Base-by-base conservation (phyloP, 2,888 invertebrate genomes). In the Patella caerulea region DNA sequence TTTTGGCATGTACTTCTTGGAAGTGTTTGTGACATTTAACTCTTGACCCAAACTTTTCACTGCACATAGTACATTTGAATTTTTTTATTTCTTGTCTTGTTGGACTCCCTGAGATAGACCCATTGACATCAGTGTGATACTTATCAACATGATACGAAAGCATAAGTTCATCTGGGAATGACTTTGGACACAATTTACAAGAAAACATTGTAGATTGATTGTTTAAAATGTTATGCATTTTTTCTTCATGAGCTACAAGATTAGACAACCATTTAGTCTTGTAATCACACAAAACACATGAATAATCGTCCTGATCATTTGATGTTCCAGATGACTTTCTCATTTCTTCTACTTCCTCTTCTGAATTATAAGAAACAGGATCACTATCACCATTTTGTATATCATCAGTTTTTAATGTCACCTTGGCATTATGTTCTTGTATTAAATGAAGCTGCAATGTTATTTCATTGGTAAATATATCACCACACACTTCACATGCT, bases 231-330 rank as follows among this genome's bases (percentile, higher is more conserved):
- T 86, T 85, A 78, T 89, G 89, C 59, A 86, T 84, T 70, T 96
- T 96, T 86, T 96, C 94, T 91, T 98, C 97, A 92, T 98, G 98
- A 74, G 97, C 96, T 92, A 96, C 97, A 85, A 98, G 93, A 88
- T 97, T 96, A 76, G 97, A 97, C 87, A 97, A 94, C 90, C 97
- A 95, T 83, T 96, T 95, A 59, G 97, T 97, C 71, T 96, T 95
- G 91, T 97, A 98, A 77, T 96, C 95, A 91, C 98, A 98, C 90
- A 95, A 95, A 71, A 96, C 95, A 92, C 98, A 98, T 83, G 96
- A 95, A 92, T 97, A 97, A 81, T 95, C 84, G 80, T 88, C 89
- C 77, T 84, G 86, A 92, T 96, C 88, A 65, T 87, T 86, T 29
- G 81, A 75, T 73, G 82, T 75, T 24, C 65, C 65, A 12, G 65